Base-by-base conservation (phyloP, 2,797 vertebrate species). In the Oreochromis mossambicus region DNA sequence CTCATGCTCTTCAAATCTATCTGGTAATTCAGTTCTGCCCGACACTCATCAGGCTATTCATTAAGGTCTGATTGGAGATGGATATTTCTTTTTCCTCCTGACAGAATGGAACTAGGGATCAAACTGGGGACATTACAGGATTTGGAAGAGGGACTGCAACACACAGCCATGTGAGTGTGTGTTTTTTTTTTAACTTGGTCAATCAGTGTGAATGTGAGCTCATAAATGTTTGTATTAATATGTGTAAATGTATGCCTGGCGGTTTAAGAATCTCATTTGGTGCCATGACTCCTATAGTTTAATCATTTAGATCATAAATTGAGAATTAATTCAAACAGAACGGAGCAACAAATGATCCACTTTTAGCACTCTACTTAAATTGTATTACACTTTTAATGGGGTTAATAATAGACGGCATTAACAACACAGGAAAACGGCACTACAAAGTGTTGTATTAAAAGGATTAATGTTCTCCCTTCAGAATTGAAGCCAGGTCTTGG, bases 321-420 rank as follows among this genome's bases (percentile, higher is more conserved):
- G 88, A 92, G 91, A 93, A 93, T 94, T 89, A 93, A 93, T 95
- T 95, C 92, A 91, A 94, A 95, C 91, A 93, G 88, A 93, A 94
- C 21, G 46, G 76, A 93, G 83, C 81, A 92, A 94, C 92, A 96
- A 96, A 96, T 95, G 92, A 95, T 94, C 91, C 92, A 94, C 92
- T 94, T 95, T 95, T 91, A 93, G 93, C 91, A 92, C 93, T 94
- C 92, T 89, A 90, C 94, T 95, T 93, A 92, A 94, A 93, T 91
- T 91, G 93, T 87, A 95, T 95, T 95, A 95, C 92, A 91, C 88
- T 94, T 96, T 95, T 95, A 96, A 96, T 92, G 92, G 93, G 92
- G 95, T 95, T 95, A 96, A 95, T 96, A 96, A 95, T 94, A 94
- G 93, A 91, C 78, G 48, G 91, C 90, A 92, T 95, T 95, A 94